Base-by-base conservation (phyloP, 1,140 invertebrate genomes). In the Eriocheir sinensis region DNA sequence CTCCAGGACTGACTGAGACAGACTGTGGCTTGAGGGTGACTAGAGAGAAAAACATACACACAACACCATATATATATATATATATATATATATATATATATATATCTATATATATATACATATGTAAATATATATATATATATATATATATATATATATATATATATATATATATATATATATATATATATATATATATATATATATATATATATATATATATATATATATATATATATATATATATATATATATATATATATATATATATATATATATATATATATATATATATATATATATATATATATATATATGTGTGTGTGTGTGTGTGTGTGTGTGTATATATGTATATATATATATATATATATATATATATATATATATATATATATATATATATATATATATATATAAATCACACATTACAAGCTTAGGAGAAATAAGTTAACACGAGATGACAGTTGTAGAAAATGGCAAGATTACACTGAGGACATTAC, bases 81-180 rank as follows among this genome's bases (percentile, higher is more conserved):
- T n/a, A n/a, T n/a, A n/a, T n/a, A n/a, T n/a, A n/a, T 8, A 48
- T 90, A 53, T 90, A 32, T 90, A 48, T 90, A 90, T 90, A 17
- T 90, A 53, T 40, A 89, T 2, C 60, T 8, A 48, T 90, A 53
- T 90, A 32, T 90, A 48, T 90, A 90, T 90, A 17, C 60, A 53
- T 40, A 89, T 2, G n/a, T n/a, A n/a, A n/a, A n/a, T n/a, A n/a
- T n/a, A n/a, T n/a, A n/a, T n/a, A n/a, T n/a, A n/a, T n/a, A n/a
- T 80, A 80, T 80, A 80, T 80, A 80, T 80, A 80, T 80, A 80
- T 80, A 80, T 80, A 80, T 80, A 80, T 80, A 80, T 80, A 80
- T 80, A 80, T 80, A 80, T 80, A 80, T 80, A 80, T 80, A 80
- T 80, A 80, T 80, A 80, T 80, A 80, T 80, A 80, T 80, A 80